These are phyloP conservation scores for Chinchilla lanigera DNA, from an alignment of 2,113 vertebrate genomes.

Conservation along the genomic window DNA sequence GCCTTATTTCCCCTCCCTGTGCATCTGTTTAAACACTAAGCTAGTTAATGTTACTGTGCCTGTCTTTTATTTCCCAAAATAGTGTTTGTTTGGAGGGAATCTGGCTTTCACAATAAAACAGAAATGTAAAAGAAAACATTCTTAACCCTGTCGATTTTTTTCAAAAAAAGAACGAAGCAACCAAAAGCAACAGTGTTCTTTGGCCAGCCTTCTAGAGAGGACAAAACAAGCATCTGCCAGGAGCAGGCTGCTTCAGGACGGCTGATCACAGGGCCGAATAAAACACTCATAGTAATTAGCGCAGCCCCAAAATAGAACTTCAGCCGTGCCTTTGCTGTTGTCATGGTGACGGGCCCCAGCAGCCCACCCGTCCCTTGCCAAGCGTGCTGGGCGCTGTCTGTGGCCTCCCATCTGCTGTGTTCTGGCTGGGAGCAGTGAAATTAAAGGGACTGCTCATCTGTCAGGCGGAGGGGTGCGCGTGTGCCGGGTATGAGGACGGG, in stretches of 20 bases:
- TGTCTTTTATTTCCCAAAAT: slow-evolving; percentile 39
- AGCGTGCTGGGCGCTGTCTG: slow-evolving; percentile 64
- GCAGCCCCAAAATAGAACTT: slow-evolving; percentile 80
- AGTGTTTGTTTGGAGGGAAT: slow-evolving; percentile 65
- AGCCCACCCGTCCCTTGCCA: slow-evolving; percentile 36
- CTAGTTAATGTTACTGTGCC: background rate
- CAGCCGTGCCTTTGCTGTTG: slow-evolving; percentile 80
- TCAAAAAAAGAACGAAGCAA: slow-evolving; percentile 61
- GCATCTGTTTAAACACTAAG: slow-evolving; percentile 11
- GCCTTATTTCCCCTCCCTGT: background rate
- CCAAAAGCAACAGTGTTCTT: slow-evolving; percentile 46
- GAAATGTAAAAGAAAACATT: slow-evolving; percentile 54
- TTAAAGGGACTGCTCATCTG: slow-evolving; percentile 87
- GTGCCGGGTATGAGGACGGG: slow-evolving; percentile 22
- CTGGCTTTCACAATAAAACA: background rate
- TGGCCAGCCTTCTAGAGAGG: slow-evolving; percentile 70
- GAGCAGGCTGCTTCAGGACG: slow-evolving; percentile 71
- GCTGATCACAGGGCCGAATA: slow-evolving; percentile 71
- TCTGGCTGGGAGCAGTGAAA: slow-evolving; percentile 81
- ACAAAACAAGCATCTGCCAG: slow-evolving; percentile 78
- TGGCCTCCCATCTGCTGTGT: slow-evolving; percentile 86
- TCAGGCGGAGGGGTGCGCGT: slow-evolving; percentile 77
- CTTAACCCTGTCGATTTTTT: slow-evolving; percentile 50
- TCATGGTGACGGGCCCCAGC: slow-evolving; percentile 83
- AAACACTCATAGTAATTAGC: slow-evolving; percentile 83